These are phyloP conservation scores for Macrochelys suwanniensis DNA, from an alignment of 2,797 vertebrate genomes.

Conservation along the genomic window DNA sequence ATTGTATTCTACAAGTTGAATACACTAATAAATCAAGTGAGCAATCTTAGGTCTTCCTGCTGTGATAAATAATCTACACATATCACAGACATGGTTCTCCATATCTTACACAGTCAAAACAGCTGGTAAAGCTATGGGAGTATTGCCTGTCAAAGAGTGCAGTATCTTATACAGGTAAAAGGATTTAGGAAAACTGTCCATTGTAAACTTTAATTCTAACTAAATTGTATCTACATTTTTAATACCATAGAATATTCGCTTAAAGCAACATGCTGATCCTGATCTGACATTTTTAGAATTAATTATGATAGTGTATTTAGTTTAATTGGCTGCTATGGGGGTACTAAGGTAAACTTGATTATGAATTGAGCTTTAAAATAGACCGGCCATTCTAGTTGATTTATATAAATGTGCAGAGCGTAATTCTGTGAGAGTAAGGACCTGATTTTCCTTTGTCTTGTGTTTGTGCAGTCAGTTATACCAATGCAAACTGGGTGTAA, in stretches of 20 bases:
- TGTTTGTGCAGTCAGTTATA: background rate
- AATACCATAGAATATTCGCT: background rate
- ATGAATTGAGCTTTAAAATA: background rate
- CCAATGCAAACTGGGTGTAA: background rate
- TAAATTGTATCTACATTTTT: background rate
- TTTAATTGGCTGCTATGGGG: background rate
- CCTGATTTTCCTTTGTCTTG: background rate
- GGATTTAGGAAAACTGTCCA: background rate
- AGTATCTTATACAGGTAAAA: background rate
- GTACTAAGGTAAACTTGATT: background rate
- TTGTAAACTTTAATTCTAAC: background rate
- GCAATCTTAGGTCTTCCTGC: background rate
- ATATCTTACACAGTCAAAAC: background rate
- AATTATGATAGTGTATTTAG: background rate
- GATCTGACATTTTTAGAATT: background rate
- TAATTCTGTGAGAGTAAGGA: background rate
- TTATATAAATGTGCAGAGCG: background rate
- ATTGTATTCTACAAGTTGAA: background rate
- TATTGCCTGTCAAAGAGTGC: background rate
- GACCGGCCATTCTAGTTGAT: background rate
- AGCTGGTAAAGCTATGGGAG: background rate
- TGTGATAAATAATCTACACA: background rate
- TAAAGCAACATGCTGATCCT: fast-evolving
- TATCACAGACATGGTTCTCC: background rate
- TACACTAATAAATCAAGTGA: background rate